Base-by-base conservation (phyloP, 2,888 invertebrate genomes). In the Melieria omissa region DNA sequence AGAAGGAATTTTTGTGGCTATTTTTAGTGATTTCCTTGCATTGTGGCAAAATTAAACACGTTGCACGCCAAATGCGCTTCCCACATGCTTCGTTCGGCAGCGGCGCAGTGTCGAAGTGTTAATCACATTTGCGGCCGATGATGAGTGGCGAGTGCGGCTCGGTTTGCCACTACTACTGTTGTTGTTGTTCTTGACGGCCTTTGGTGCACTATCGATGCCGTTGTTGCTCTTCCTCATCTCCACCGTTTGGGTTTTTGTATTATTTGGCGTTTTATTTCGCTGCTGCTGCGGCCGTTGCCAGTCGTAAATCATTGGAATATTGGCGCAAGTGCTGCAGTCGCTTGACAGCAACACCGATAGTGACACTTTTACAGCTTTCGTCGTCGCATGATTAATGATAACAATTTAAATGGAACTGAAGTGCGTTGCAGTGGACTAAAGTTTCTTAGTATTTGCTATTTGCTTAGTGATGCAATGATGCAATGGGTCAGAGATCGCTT, bases 281-380 rank as follows among this genome's bases (percentile, higher is more conserved):
- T 57, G 64, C 29, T 54, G 64, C 10, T 42, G 64, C 9, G 7
- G 54, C 45, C 16, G 54, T 12, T 68, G 68, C 68, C 61, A 68
- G 45, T 61, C 14, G 54, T 68, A 68, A 68, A 68, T 68, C 68
- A 68, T 52, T 68, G 68, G 61, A 68, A 68, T 61, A 68, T 68
- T 62, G 61, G 61, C 68, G 62, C 68, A 68, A 61, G 68, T 61
- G 68, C 54, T 68, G 68, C 60, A 68, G 44, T 52, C 60, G 61
- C 68, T 68, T 68, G 68, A 68, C 68, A 68, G 68, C 68, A 68
- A 68, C 68, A 62, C 68, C 61, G 68, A 68, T 68, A 68, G 61
- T 61, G 68, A 68, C 68, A 68, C 52, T 68, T 68, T 61, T 68
- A 68, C 68, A 68, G 68, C 61, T 68, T 68, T 52, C 66, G 47